Conservation (phyloP, 2,888 invertebrate genomes). For the Smittia sp. region DNA sequence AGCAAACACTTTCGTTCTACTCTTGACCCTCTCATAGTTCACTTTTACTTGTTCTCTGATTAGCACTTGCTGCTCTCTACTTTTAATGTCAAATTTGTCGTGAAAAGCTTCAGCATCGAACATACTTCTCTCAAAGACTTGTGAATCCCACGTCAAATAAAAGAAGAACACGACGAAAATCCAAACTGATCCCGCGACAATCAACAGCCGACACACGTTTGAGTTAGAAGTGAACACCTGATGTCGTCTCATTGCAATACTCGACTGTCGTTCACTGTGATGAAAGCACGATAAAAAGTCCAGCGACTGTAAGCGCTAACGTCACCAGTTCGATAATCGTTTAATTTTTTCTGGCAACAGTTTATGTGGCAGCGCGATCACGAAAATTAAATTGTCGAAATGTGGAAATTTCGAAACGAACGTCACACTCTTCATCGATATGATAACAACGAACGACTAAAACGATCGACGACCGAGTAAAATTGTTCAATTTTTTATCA, state of each 20-base stretch:
- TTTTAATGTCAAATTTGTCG: background rate
- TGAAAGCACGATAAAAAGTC: too few relatives aligned
- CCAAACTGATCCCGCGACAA: background rate
- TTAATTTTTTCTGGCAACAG: too few relatives aligned
- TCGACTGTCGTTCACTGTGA: background rate
- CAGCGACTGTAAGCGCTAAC: too few relatives aligned
- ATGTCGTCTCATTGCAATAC: background rate
- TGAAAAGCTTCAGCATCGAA: background rate
- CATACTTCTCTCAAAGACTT: background rate
- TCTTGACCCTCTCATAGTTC: background rate
- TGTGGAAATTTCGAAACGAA: too few relatives aligned
- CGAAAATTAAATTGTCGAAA: too few relatives aligned
- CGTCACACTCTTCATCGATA: too few relatives aligned
- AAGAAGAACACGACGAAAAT: background rate
- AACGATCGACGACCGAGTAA: background rate
- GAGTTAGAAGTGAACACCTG: constrained; percentile 17
- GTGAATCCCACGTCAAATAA: background rate
- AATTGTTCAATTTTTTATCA: background rate
- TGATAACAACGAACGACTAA: too few relatives aligned
- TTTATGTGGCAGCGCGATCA: too few relatives aligned
- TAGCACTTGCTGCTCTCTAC: background rate
- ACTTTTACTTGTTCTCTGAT: background rate
- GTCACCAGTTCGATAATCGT: too few relatives aligned
- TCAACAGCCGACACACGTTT: background rate
- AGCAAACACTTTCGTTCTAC: background rate